These are phyloP conservation scores for Penelope pileata DNA, from an alignment of 2,113 vertebrate genomes.

Conservation along the genomic window DNA sequence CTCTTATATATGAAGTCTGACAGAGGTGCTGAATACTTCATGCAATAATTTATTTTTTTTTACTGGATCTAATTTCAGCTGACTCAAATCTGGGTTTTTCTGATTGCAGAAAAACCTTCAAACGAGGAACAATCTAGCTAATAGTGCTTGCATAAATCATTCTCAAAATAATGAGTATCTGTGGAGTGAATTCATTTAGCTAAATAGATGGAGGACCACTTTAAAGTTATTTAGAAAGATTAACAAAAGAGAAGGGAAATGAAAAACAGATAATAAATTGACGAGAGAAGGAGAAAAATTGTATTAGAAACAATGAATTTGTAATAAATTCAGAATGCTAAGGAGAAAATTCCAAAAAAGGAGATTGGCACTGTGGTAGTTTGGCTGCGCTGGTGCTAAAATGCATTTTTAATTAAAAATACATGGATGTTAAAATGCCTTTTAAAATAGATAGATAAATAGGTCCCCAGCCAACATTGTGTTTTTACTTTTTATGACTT, in stretches of 20 bases:
- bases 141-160: slow-evolving; percentile 38
- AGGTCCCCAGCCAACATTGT: neutral
- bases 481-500: neutral
- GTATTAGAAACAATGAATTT: slow-evolving; percentile 31
- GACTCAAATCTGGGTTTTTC: slow-evolving; percentile 3
- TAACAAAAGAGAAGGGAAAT: slow-evolving; percentile 49
- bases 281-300: neutral
- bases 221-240: slow-evolving; percentile 48
- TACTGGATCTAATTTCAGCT: slow-evolving; percentile 9
- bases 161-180: slow-evolving; percentile 34
- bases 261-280: slow-evolving; percentile 47
- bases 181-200: slow-evolving; percentile 41
- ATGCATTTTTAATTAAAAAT: slow-evolving; percentile 68
- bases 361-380: slow-evolving; percentile 1
- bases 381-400: slow-evolving; percentile 49
- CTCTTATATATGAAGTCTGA: neutral
- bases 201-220: slow-evolving; percentile 39
- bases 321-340: neutral
- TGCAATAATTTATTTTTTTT: neutral
- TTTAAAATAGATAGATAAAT: slow-evolving; percentile 18
- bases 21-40: slow-evolving; percentile 12
- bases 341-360: slow-evolving; percentile 14
- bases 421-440: neutral
- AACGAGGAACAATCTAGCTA: slow-evolving; percentile 44
- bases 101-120: slow-evolving; percentile 27